These are phyloP conservation scores for Drosophila antonietae DNA, from an alignment of 2,888 invertebrate genomes.

Conservation along the genomic window DNA sequence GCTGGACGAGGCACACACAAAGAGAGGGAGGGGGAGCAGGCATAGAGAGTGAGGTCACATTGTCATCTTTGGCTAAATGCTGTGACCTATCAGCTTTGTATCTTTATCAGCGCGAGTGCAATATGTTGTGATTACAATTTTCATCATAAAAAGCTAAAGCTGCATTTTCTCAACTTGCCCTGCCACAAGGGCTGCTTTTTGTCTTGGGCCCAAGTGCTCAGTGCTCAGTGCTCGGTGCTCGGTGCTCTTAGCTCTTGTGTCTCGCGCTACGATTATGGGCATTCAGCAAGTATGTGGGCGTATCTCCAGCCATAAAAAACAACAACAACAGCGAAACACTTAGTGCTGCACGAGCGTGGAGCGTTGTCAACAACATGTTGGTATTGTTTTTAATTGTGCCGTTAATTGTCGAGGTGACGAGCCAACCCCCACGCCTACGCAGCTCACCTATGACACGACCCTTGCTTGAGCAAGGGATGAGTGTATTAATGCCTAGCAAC, in stretches of 20 bases:
- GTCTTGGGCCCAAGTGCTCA: constrained; percentile 6
- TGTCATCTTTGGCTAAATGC: constrained; percentile 60
- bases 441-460: constrained; percentile 57
- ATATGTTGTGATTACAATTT: constrained; percentile 81
- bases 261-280: constrained; percentile 45
- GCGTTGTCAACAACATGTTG: constrained; percentile 44
- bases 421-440: background rate
- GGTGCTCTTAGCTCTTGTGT: constrained; percentile 5
- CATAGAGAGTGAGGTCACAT: constrained; percentile 25
- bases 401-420: constrained; percentile 76
- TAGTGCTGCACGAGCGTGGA: constrained; percentile 51
- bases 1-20: constrained; percentile 29
- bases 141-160: constrained; percentile 79
- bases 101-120: constrained; percentile 55
- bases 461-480: background rate
- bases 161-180: constrained; percentile 66
- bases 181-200: constrained; percentile 60
- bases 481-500: constrained; percentile 3
- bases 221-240: background rate
- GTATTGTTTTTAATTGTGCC: constrained; percentile 72
- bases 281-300: constrained; percentile 32
- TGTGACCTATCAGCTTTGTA: constrained; percentile 83
- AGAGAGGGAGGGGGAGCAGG: background rate
- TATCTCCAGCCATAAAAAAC: background rate
- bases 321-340: constrained; percentile 56